These are phyloP conservation scores for Hyperoplus immaculatus DNA, from an alignment of 2,797 vertebrate genomes.

Conservation along the genomic window DNA sequence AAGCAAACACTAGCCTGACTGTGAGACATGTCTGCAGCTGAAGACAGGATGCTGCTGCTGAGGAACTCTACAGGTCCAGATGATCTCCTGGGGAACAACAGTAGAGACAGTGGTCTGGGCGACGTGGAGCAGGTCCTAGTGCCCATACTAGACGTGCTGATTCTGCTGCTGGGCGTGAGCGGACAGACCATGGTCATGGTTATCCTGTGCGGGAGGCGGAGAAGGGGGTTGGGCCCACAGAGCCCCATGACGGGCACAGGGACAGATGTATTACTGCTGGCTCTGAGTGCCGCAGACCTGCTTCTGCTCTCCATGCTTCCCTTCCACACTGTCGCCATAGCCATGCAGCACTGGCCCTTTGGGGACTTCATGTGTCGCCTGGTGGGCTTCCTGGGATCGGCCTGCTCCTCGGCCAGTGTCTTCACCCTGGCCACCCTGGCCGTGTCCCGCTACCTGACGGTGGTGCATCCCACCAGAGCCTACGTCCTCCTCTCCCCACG, in stretches of 20 bases:
- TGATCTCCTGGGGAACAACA: slow-evolving; percentile 58
- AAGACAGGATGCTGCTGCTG: slow-evolving; percentile 55
- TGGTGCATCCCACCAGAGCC: slow-evolving; percentile 78
- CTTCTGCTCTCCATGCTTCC: slow-evolving; percentile 82
- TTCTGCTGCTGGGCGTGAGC: slow-evolving; percentile 75
- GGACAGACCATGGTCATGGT: slow-evolving; percentile 84
- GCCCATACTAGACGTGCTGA: slow-evolving; percentile 81
- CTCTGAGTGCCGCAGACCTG: slow-evolving; percentile 82
- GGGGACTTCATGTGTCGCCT: slow-evolving; percentile 81
- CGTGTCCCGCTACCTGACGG: slow-evolving; percentile 82
- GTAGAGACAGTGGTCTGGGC: slow-evolving; percentile 36
- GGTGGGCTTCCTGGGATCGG: slow-evolving; percentile 82
- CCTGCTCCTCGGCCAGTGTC: slow-evolving; percentile 81
- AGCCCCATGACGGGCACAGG: slow-evolving; percentile 63
- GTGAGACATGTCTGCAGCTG: background rate
- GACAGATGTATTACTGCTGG: slow-evolving; percentile 83
- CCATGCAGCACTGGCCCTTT: slow-evolving; percentile 81
- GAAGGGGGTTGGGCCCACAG: slow-evolving; percentile 14
- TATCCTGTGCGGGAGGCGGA: slow-evolving; percentile 76
- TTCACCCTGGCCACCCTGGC: slow-evolving; percentile 83
- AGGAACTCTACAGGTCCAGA: slow-evolving; percentile 46
- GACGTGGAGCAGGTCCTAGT: slow-evolving; percentile 78
- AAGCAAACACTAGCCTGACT: slow-evolving; percentile 9
- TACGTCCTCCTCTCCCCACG: slow-evolving; percentile 72
- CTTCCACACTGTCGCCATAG: slow-evolving; percentile 81